A percentile compares a stretch with the other conserved stretches of the same genome.
phyloP scores from a whole-genome alignment of 2,797 vertebrate genomes.

The Glyptemys insculpta region DNA sequence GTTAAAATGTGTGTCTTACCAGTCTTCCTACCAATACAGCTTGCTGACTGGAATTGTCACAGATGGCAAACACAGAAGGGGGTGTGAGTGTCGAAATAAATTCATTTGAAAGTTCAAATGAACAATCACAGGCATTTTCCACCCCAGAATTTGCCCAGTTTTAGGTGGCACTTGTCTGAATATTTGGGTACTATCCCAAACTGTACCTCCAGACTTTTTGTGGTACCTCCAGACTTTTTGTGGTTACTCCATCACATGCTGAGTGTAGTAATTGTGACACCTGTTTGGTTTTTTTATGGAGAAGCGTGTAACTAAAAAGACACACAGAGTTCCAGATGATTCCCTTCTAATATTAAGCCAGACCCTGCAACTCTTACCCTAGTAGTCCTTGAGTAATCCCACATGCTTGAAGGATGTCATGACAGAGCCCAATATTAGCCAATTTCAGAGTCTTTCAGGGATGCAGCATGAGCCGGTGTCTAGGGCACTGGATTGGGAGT shows the following conservation, averaged over 20 bases:
- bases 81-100: background rate
- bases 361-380: background rate
- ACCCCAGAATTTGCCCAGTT: background rate
- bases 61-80: background rate
- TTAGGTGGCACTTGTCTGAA: background rate
- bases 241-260: background rate
- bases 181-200: background rate
- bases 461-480: background rate
- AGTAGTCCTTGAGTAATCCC: background rate
- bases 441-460: background rate
- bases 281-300: background rate
- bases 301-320: background rate
- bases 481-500: background rate
- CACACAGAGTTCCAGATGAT: fast-evolving
- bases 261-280: background rate
- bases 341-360: background rate
- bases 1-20: background rate
- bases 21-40: background rate
- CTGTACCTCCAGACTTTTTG: background rate
- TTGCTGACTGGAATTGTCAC: background rate
- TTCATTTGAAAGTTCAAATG: background rate
- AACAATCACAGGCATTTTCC: background rate
- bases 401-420: background rate
- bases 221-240: background rate
- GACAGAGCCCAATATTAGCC: background rate